Percentiles rank a stretch among this genome's conserved stretches.
These are phyloP conservation scores for Anarsia innoxiella DNA, from an alignment of 2,888 invertebrate species.

Conservation along the genomic window DNA sequence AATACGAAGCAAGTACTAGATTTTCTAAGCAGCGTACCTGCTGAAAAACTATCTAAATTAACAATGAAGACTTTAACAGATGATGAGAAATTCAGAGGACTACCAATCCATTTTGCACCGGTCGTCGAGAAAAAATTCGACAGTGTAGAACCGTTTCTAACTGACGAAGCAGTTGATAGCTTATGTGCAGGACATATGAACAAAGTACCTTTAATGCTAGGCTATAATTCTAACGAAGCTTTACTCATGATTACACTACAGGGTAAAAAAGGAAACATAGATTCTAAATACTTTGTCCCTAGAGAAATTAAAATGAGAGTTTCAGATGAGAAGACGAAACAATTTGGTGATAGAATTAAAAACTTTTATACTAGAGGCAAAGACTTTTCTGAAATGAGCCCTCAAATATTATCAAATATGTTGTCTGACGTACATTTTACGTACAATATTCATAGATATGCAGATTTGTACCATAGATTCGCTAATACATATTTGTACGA, in stretches of 20 bases:
- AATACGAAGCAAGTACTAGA: slow-evolving; percentile 25
- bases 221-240: slow-evolving; percentile 81
- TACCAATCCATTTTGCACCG: slow-evolving; percentile 25
- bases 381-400: slow-evolving; percentile 18
- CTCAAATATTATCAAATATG: slow-evolving; percentile 30
- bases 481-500: slow-evolving; percentile 31
- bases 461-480: slow-evolving; percentile 20
- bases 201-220: slow-evolving; percentile 79
- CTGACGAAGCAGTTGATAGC: slow-evolving; percentile 14
- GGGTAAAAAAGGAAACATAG: slow-evolving; percentile 21
- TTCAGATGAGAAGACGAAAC: slow-evolving; percentile 24
- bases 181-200: slow-evolving; percentile 58
- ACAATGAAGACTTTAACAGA: slow-evolving; percentile 22
- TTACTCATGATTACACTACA: slow-evolving; percentile 20
- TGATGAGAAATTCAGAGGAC: slow-evolving; percentile 28
- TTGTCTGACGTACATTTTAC: slow-evolving; percentile 23
- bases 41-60: slow-evolving; percentile 20
- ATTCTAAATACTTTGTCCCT: slow-evolving; percentile 36
- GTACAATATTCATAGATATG: slow-evolving; percentile 27
- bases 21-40: slow-evolving; percentile 26
- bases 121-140: slow-evolving; percentile 1
- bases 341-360: slow-evolving; percentile 32
- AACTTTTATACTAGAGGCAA: slow-evolving; percentile 35
- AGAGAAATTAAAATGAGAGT: slow-evolving; percentile 28
- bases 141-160: background rate